Conservation (phyloP, 2,797 vertebrate genomes). For the Ceyx erithaca region DNA sequence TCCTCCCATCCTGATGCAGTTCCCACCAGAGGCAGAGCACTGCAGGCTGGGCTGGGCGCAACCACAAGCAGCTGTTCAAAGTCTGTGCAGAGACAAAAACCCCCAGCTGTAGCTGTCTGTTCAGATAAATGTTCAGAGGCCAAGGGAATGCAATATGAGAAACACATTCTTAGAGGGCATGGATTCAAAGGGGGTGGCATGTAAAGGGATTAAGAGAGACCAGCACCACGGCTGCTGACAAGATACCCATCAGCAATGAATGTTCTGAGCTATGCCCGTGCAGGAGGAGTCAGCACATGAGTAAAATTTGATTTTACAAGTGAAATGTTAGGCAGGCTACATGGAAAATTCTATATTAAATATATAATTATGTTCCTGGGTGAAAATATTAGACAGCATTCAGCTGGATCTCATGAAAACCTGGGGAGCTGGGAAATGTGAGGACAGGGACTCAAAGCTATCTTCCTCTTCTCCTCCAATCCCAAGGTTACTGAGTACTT, state of each 20-base stretch:
- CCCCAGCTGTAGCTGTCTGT: constrained; percentile 56
- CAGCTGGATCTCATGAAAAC: not conserved
- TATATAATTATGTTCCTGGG: not conserved
- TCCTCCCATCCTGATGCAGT: not conserved
- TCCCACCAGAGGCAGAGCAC: not conserved
- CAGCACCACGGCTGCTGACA: rapidly evolving
- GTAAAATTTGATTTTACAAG: not conserved
- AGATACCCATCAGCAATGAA: not conserved
- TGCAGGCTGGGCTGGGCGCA: not conserved
- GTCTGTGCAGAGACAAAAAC: not conserved
- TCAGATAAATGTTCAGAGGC: not conserved
- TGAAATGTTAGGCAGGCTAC: not conserved
- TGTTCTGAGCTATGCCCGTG: not conserved
- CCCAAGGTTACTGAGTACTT: not conserved
- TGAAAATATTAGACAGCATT: not conserved
- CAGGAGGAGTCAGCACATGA: not conserved
- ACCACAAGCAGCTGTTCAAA: not conserved
- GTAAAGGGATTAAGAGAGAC: not conserved
- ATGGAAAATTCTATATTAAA: not conserved
- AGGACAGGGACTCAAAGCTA: not conserved
- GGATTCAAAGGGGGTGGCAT: not conserved
- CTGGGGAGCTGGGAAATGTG: not conserved
- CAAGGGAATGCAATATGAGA: constrained; percentile 19
- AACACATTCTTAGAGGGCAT: not conserved
- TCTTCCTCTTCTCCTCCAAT: not conserved